Evolutionary conservation across 2,797 vertebrate species (phyloP).

Genomic region (Coendou prehensilis): DNA sequence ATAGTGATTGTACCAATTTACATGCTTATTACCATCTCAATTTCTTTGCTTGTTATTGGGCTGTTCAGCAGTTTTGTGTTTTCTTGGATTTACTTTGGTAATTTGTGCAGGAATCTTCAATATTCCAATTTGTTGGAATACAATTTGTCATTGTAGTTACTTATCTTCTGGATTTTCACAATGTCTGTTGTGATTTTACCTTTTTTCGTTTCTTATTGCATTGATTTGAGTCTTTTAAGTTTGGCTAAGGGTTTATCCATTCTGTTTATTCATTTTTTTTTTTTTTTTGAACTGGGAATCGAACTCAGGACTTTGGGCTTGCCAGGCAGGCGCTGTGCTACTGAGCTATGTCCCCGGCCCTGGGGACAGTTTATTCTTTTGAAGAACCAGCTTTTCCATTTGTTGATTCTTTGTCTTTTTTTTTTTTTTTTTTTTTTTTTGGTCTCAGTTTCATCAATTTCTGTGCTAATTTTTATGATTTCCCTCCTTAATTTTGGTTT

Average conservation of each 20-base stretch:
- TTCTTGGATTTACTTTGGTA: neutral
- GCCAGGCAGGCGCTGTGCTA: too few species aligned
- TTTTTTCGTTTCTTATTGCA: neutral
- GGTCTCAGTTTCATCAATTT: neutral
- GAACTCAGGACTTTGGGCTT: too few species aligned
- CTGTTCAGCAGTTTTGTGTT: neutral
- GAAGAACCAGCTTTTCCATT: neutral
- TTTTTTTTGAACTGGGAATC: too few species aligned
- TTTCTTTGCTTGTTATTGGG: neutral
- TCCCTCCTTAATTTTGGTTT: neutral
- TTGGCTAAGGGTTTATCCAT: neutral
- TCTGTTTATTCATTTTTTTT: neutral
- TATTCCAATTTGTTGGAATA: neutral
- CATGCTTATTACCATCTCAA: neutral
- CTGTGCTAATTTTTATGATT: neutral
- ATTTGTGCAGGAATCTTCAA: neutral
- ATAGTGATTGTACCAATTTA: neutral
- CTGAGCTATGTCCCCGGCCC: too few species aligned
- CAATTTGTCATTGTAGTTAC: neutral
- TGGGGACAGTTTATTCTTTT: too few species aligned
- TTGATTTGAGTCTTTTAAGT: neutral
- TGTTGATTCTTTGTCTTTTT: neutral
- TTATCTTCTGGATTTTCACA: neutral
- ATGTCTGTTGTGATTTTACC: neutral
- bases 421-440: too few species aligned